Evolutionary conservation across 64 coral and sea anemone genomes (phyloP), one percentile per base, ranked within the genome.

Genomic region (Anthopleura sola): DNA sequence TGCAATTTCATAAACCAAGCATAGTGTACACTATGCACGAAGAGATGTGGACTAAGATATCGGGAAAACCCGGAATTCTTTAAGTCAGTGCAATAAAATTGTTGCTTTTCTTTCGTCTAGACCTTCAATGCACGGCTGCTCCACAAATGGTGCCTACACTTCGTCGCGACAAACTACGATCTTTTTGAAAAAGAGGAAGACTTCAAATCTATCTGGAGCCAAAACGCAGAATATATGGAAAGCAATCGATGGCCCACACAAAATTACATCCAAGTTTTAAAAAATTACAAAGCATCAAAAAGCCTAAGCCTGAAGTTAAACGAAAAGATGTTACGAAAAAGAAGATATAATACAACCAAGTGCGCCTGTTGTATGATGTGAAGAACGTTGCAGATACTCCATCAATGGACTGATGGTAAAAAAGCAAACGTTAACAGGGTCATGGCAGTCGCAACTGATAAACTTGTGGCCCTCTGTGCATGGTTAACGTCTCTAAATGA

Each of bases 221-320:
- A 91, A 31, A 78, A 91, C 40, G 46, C 36, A 26, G 21, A 79
- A 29, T 91, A 85, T 55, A 31, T 91, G 75, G 89, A 91, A 71
- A 29, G 48, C 21, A 68, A 48, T 32, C 50, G 36, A 49, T 68
- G 89, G 89, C 89, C 84, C 13, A 49, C 83, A 38, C 50, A 37
- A n/a, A 55, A 58, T 1, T 62, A 86, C 21, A 49, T 85, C 68
- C 50, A 78, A 75, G 75, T 23, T 40, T 75, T 91, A 13, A 77
- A 86, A 12, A 17, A 57, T 5, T 90, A 90, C 64, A 90, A 57
- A 21, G 24, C 6, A n/a, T 62, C 58, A 24, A 62, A n/a, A 4
- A 28, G n/a, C 21, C n/a, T n/a, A n/a, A n/a, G n/a, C n/a, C n/a
- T n/a, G n/a, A 62, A 23, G 23, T 7, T 62, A 9, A 62, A 62